Base-by-base conservation (phyloP, 2,113 vertebrate species). In the Heloderma charlesbogerti region DNA sequence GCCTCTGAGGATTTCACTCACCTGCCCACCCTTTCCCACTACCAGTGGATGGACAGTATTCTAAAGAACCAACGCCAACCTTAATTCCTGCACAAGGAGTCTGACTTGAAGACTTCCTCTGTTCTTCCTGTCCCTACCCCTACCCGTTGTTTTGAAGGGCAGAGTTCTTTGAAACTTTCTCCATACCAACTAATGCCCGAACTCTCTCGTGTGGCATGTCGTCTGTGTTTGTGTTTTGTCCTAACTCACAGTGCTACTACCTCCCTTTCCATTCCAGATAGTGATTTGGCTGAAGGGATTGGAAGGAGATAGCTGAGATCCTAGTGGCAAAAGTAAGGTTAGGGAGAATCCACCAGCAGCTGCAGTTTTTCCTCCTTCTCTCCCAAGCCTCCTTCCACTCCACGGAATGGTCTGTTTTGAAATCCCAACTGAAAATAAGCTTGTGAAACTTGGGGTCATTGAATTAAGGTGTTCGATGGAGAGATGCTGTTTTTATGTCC, bases 401-500 rank as follows among this genome's bases (percentile, higher is more conserved):
- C 34, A 22, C 20, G 16, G n/a, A 88, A 66, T 10, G 9, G 77
- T 69, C 16, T 77, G 20, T 66, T 48, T 86, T 54, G 45, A 91
- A 75, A 48, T 37, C 51, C 69, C 15, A 72, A 25, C 74, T 57
- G 45, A 57, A 85, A 60, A 48, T 13, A 75, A 85, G 25, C 54
- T 9, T 25, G 66, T 72, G 51, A 12, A 71, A 57, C 45, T 37
- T 43, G 77, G 66, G 18, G 6, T 34, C 31, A 31, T 67, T 5
- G 51, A 75, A 45, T 60, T 43, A 22, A 10, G 40, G 40, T 43
- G 29, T 69, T 69, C 20, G 72, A 27, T 60, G 37, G 81, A 78
- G 82, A 88, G 83, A 74, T 10, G 51, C 87, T 89, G 51, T 89
- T 92, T 89, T 92, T 80, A 92, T 86, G 91, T 92, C 67, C 82